A percentile compares a stretch with the other conserved stretches of the same genome.
Conservation (phyloP, 2,888 invertebrate species). For the Uloborus plumipes region DNA sequence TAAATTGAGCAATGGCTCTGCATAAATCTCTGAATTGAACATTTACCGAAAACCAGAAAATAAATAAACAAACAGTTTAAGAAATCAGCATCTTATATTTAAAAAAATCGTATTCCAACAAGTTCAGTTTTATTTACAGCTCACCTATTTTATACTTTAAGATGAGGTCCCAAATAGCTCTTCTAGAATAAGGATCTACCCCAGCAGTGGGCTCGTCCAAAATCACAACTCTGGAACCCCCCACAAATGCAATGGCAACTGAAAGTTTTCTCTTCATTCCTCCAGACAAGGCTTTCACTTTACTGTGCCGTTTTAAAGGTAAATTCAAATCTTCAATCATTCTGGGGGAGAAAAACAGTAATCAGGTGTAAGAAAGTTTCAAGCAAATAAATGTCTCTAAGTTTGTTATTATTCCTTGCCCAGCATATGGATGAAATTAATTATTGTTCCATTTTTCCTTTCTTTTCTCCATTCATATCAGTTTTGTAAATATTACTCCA, state of each 20-base stretch:
- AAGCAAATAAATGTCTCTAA: neutral
- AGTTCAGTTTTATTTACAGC: too few species aligned
- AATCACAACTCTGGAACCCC: slow-evolving; percentile 79
- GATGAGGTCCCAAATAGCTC: slow-evolving; percentile 83
- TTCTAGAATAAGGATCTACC: slow-evolving; percentile 87
- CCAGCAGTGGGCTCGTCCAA: slow-evolving; percentile 90
- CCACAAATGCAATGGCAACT: slow-evolving; percentile 89
- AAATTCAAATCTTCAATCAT: slow-evolving; percentile 81
- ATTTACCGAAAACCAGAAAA: too few species aligned
- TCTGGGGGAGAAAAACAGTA: slow-evolving; percentile 35
- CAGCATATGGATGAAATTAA: too few species aligned
- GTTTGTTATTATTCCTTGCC: too few species aligned
- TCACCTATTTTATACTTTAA: slow-evolving; percentile 78
- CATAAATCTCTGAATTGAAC: too few species aligned
- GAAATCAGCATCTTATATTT: too few species aligned
- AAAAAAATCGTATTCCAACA: too few species aligned
- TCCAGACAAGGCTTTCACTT: slow-evolving; percentile 78
- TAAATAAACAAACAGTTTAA: too few species aligned
- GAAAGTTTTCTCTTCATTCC: slow-evolving; percentile 89
- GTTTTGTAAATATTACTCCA: too few species aligned
- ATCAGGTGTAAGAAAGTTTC: neutral
- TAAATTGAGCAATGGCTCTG: too few species aligned
- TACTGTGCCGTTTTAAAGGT: slow-evolving; percentile 75
- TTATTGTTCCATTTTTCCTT: too few species aligned
- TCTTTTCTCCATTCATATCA: too few species aligned